Evolutionary conservation across 2,888 invertebrate genomes (phyloP).

Genomic region (Nemurella pictetii): DNA sequence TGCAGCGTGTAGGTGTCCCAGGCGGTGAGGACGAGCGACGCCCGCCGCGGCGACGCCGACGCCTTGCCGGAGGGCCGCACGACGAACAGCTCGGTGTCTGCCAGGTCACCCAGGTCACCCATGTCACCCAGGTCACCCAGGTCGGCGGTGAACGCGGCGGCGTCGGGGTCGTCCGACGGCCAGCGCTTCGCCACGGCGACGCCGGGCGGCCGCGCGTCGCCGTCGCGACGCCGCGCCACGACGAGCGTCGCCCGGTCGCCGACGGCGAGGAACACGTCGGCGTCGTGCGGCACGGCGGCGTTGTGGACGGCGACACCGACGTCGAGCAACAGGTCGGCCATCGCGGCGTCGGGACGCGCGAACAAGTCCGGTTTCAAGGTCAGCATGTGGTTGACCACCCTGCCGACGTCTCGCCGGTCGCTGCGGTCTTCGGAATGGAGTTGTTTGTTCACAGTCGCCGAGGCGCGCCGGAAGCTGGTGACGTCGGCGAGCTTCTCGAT

Average conservation of each 20-base stretch:
- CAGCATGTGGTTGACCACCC: background rate
- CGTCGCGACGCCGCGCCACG: background rate
- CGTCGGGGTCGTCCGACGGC: background rate
- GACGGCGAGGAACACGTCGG: background rate
- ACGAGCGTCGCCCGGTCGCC: background rate
- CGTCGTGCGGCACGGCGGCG: background rate
- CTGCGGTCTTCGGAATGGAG: background rate
- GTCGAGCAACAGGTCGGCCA: background rate
- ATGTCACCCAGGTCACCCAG: background rate
- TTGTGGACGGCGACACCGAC: background rate
- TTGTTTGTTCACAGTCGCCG: background rate
- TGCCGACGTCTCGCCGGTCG: background rate
- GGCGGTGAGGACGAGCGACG: background rate
- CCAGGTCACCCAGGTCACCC: background rate
- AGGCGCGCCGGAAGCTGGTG: background rate
- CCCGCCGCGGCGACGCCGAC: background rate
- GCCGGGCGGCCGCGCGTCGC: background rate
- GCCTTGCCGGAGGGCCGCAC: background rate
- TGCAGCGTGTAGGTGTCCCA: background rate
- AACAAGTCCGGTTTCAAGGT: background rate
- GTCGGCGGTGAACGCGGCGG: background rate
- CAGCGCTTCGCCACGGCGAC: background rate
- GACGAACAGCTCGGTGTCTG: background rate
- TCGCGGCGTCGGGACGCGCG: background rate
- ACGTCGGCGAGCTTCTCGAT: background rate